A percentile compares a stretch with the other conserved stretches of the same genome.
These are phyloP conservation scores for Xylota sylvarum DNA, from an alignment of 2,888 invertebrate genomes.

Conservation along the genomic window DNA sequence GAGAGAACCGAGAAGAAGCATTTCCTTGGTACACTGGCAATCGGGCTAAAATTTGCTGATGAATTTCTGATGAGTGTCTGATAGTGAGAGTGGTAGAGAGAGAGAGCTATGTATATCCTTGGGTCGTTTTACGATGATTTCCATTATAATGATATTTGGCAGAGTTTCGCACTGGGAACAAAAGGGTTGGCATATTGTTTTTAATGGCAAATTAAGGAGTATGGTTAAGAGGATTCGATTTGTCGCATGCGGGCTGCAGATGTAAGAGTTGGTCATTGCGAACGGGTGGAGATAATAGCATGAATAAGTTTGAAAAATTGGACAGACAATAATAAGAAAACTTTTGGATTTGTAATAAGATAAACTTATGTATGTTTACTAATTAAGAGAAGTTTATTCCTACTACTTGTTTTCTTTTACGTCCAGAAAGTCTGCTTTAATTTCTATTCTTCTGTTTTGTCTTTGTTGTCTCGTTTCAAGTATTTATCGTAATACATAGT, in stretches of 20 bases:
- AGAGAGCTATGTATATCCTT: conserved; percentile 15
- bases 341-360: not conserved
- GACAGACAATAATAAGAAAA: conserved; percentile 1
- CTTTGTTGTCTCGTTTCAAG: too few species aligned
- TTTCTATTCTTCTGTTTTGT: too few species aligned
- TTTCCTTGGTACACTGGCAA: conserved; percentile 18
- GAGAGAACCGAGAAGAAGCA: conserved; percentile 17
- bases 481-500: too few species aligned
- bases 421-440: too few species aligned
- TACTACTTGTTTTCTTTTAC: not conserved
- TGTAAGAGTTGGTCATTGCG: conserved; percentile 11
- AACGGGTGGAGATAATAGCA: conserved; percentile 24
- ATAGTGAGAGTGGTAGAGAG: not conserved
- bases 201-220: conserved; percentile 42
- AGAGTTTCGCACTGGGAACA: conserved; percentile 19
- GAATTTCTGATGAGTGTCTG: conserved; percentile 61
- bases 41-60: conserved; percentile 58
- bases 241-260: conserved; percentile 3
- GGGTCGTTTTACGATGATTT: conserved; percentile 66
- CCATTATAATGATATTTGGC: conserved; percentile 58
- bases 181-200: conserved; percentile 62
- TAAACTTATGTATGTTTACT: not conserved
- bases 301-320: not conserved
- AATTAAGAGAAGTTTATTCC: not conserved
- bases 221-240: conserved; percentile 14